Percentiles rank a stretch among this genome's conserved stretches.
These are phyloP conservation scores for Endomychus coccineus DNA, from an alignment of 2,888 invertebrate genomes.

Conservation along the genomic window DNA sequence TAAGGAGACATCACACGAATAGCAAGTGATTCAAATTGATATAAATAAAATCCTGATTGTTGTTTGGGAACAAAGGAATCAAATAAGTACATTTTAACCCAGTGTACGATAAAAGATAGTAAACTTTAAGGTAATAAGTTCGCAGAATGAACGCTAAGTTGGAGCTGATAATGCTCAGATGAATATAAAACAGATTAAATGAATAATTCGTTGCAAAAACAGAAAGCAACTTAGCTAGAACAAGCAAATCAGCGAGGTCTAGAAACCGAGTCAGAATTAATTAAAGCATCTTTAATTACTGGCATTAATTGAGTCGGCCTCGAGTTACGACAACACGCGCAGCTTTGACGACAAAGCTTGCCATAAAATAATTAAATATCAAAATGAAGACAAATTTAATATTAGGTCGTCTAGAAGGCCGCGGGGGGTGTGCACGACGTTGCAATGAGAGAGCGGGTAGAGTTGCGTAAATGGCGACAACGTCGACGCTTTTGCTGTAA, in stretches of 20 bases:
- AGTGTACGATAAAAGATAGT: too few relatives aligned
- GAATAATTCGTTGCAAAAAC: slow-evolving; percentile 25
- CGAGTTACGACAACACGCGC: slow-evolving; percentile 36
- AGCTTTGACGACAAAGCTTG: slow-evolving; percentile 41
- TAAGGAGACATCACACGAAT: too few relatives aligned
- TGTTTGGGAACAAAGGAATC: too few relatives aligned
- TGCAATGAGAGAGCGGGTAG: not conserved
- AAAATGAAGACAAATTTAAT: slow-evolving; percentile 44
- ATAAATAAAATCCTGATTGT: too few relatives aligned
- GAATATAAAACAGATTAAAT: slow-evolving; percentile 15
- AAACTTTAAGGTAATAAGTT: too few relatives aligned
- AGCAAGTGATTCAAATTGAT: too few relatives aligned
- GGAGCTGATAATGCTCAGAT: too few relatives aligned
- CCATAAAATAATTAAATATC: slow-evolving; percentile 43
- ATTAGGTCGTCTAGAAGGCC: slow-evolving; percentile 35
- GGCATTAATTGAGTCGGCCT: slow-evolving; percentile 38
- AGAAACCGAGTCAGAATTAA: slow-evolving; percentile 39
- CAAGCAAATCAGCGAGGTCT: slow-evolving; percentile 26
- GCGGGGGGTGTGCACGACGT: slow-evolving; percentile 24
- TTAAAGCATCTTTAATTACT: slow-evolving; percentile 43
- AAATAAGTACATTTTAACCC: too few relatives aligned
- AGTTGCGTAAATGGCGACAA: not conserved
- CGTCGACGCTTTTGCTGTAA: not conserved
- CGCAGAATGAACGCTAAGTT: too few relatives aligned
- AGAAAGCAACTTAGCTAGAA: slow-evolving; percentile 19